Conservation (phyloP, 2,888 invertebrate genomes). For the Desoria tigrina region DNA sequence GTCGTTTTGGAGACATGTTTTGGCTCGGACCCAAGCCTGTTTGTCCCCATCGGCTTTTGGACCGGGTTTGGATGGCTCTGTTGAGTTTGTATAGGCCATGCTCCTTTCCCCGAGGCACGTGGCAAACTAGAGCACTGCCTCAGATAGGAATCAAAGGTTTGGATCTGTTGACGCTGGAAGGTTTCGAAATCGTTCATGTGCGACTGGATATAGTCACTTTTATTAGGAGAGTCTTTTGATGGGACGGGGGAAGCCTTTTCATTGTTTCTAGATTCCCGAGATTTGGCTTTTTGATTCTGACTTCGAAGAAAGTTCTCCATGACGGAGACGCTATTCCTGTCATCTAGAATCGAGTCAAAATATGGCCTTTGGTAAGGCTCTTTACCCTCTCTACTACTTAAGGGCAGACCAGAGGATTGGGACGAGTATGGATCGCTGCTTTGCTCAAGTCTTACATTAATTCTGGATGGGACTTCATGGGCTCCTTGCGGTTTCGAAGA, state of each 20-base stretch:
- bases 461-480: not conserved
- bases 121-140: constrained; percentile 46
- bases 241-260: not conserved
- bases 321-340: constrained; percentile 38
- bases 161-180: constrained; percentile 27
- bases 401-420: not conserved
- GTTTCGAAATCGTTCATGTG: constrained; percentile 18
- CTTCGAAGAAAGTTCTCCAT: constrained; percentile 46
- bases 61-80: no score
- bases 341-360: constrained; percentile 6
- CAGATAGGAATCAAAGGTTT: constrained; percentile 37
- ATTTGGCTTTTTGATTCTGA: constrained; percentile 22
- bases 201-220: constrained; percentile 3
- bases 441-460: constrained; percentile 1
- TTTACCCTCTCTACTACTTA: not conserved
- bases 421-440: not conserved
- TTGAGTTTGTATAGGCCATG: not conserved
- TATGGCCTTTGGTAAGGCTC: no score
- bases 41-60: not conserved
- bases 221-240: not conserved
- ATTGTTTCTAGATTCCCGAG: not conserved
- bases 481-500: constrained; percentile 22
- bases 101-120: not conserved
- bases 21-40: constrained; percentile 6
- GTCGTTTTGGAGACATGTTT: constrained; percentile 4